Evolutionary conservation across 2,113 vertebrate species (phyloP), one percentile per base, ranked within the genome.

Genomic region (Rallus limicola): DNA sequence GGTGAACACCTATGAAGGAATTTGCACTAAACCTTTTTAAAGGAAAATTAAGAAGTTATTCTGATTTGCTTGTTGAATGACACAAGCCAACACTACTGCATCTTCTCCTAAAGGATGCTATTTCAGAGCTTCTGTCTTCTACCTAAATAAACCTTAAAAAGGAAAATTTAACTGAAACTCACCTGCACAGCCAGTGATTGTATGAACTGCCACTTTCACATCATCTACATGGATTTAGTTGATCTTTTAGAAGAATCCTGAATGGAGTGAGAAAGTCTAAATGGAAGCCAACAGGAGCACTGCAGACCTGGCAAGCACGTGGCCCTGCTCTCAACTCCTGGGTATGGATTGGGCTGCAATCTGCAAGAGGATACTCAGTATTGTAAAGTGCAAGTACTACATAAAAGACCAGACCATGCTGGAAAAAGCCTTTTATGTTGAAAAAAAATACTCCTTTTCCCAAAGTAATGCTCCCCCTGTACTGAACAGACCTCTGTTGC

Each of bases 111-210:
- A 63, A 68, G 26, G 29, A 53, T 83, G 71, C 56, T 63, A 50
- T 58, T 90, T 69, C 42, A 88, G 88, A 92, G 63, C 36, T 92
- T 95, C 59, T 80, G 11, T 89, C 58, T 88, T 75, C 50, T 10
- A 90, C 23, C 85, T 95, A 79, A 67, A 84, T 64, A 79, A 71
- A 94, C 62, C 53, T 88, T 82, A 53, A 60, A 53, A 87, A 92
- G 56, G 53, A 87, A 92, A 92, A 72, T 33, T 67, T 92, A 93
- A 82, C 85, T 88, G 82, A 92, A 96, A 97, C 97, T 97, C 96
- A 96, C 97, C 96, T 94, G 96, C 78, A 96, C 96, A 97, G 97
- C 97, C 95, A 97, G 92, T 80, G 96, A 96, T 97, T 97, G 97
- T 97, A 96, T 59, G 76, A 94, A 94, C 65, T 94, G 92, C 81